Evolutionary conservation across 2,888 invertebrate species (phyloP), one percentile per base, ranked within the genome.

Genomic region (Archips crataeganus): DNA sequence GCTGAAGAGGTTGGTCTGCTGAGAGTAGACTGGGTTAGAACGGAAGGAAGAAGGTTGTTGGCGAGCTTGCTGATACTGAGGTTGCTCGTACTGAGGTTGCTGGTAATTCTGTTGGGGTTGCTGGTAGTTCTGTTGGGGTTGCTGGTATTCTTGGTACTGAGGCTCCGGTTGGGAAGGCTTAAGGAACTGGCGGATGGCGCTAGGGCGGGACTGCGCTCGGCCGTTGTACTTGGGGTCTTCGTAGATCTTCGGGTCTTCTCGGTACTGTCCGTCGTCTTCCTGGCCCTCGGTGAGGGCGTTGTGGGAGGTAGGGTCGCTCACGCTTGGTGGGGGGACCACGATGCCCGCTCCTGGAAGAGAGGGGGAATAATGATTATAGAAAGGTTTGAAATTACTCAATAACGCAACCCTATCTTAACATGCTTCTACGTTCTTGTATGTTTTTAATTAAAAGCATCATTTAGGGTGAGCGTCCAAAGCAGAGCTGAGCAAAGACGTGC

Each of bases 221-320:
- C 84, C 90, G 87, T 88, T 96, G 90, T 95, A 96, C 78, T 95
- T 95, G 9, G 97, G 96, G 83, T 97, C 96, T 87, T 97, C 97
- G 91, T 98, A 98, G 75, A 97, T 95, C 75, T 95, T 95, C 0
- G 98, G 98, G 86, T 98, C 98, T 85, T 98, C 98, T 62, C 97
- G 95, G 89, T 98, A 98, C 82, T 98, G 98, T 0, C 98, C 98
- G 84, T 98, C 98, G 83, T 98, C 98, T 82, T 97, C 96, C 84
- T 97, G 96, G 76, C 96, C 95, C 57, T 96, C 96, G 8, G 94
- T 95, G 47, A 95, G 85, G 0, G 94, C 92, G 83, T 95, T 95
- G 51, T 74, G 51, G 71, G 91, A 87, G 0, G 92, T 86, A 0
- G 92, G 91, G 76, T 95, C 95, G 84, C 95, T 95, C 32, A 97